Conservation (phyloP, 2,797 vertebrate species). For the Steatocranus sp. region DNA sequence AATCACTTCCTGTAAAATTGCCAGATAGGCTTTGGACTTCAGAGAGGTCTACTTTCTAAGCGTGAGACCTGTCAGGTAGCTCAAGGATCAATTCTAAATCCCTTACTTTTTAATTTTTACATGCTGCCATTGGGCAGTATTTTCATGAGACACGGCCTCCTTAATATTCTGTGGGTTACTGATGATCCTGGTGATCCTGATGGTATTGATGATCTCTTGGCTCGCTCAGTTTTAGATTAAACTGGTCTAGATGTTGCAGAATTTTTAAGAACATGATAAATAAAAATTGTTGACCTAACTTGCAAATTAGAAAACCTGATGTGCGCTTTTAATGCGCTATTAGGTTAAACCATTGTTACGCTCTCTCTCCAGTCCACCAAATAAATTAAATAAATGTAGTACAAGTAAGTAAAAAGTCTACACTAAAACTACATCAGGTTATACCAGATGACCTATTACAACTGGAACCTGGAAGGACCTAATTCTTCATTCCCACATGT, state of each 20-base stretch:
- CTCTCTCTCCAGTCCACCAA: neutral
- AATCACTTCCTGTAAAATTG: neutral
- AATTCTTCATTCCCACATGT: neutral
- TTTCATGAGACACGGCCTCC: neutral
- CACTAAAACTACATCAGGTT: neutral
- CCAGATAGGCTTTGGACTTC: neutral
- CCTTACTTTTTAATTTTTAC: neutral
- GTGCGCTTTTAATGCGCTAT: rapidly evolving
- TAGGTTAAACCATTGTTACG: neutral
- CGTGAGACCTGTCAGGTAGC: neutral
- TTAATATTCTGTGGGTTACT: rapidly evolving
- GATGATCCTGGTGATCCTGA: neutral
- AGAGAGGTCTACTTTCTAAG: neutral
- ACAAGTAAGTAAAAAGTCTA: neutral
- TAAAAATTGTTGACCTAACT: neutral
- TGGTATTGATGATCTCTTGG: neutral
- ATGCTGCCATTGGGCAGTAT: neutral
- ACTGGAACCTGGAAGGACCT: neutral
- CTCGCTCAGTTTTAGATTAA: neutral
- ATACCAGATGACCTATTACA: neutral
- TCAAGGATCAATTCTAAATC: neutral
- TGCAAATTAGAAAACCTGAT: neutral
- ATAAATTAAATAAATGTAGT: neutral
- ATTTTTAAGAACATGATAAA: neutral
- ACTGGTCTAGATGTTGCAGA: neutral